phyloP scores from a whole-genome alignment of 2,113 vertebrate species.

The Parus major region DNA sequence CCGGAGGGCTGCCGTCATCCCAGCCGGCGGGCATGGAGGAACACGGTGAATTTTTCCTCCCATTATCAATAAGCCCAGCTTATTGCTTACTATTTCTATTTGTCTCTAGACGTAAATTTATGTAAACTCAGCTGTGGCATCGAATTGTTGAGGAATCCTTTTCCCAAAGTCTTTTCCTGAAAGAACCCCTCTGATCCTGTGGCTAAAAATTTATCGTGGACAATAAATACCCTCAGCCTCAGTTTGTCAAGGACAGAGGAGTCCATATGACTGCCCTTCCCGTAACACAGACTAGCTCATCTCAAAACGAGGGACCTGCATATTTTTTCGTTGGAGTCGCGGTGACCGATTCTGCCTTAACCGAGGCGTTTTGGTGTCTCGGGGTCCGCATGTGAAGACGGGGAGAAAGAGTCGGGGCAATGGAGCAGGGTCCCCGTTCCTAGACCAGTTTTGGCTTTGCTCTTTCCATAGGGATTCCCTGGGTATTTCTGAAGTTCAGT shows the following conservation, averaged over 20 bases:
- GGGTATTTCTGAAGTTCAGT: not conserved
- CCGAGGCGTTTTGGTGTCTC: fast-evolving
- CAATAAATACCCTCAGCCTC: constrained; percentile 6
- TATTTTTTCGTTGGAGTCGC: not conserved
- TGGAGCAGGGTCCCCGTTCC: not conserved
- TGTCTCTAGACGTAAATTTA: not conserved
- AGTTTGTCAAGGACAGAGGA: not conserved
- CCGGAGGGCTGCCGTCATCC: not conserved
- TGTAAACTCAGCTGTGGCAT: not conserved
- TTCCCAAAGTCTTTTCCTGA: not conserved
- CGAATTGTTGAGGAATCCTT: not conserved
- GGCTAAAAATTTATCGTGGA: not conserved
- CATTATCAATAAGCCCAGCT: not conserved
- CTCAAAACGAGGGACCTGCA: not conserved
- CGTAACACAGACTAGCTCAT: not conserved
- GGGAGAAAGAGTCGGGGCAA: not conserved
- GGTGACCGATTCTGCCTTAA: not conserved
- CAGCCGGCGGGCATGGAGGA: not conserved
- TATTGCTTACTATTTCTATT: not conserved
- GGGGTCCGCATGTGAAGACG: fast-evolving
- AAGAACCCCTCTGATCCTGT: not conserved
- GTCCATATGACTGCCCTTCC: not conserved
- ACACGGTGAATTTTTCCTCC: not conserved
- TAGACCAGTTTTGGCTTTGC: not conserved
- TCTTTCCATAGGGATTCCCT: not conserved